Evolutionary conservation across 2,113 vertebrate species (phyloP), one percentile per base, ranked within the genome.

Genomic region (Neomonachus schauinslandi): DNA sequence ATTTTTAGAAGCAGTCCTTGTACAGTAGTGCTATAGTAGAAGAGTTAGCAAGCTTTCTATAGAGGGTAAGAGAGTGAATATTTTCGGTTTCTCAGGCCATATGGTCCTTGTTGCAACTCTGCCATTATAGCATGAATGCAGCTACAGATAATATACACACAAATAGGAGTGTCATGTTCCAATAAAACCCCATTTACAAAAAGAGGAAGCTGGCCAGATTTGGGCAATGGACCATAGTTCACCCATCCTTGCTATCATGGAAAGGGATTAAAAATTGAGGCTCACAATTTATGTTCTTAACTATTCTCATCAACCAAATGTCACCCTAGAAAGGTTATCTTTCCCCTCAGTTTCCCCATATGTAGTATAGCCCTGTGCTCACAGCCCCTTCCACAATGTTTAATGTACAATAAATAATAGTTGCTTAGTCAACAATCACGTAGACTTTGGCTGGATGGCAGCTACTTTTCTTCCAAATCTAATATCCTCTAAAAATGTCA

Each of bases 401-500:
- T 91, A 24, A 80, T 67, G 7, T 3, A n/a, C 39, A 13, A 15
- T 81, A 42, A 90, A 77, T 49, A 57, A 53, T 59, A 85, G 28
- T 67, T 93, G 49, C 61, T 89, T 49, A 67, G 5, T 93, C 19
- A 39, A 49, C 22, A 77, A 87, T 79, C 59, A 7, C 22, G 19
- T 80, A 77, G 74, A 46, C 16, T 79, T 72, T 88, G 55, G 28
- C 53, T 81, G 21, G 18, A 81, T 80, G 33, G 31, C 71, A 63
- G 6, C 55, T 39, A 91, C 5, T 77, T 61, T 90, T 94, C 10
- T 94, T 94, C 69, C 71, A 83, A 94, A 3, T 28, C 31, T 89
- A 96, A 97, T 90, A 97, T 95, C 95, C 51, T 85, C 67, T 95
- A 92, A 97, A 98, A 98, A 97, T 87, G 76, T 96, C 67, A 8